These are phyloP conservation scores for Tolypeutes matacus DNA, from an alignment of 2,797 vertebrate genomes.

Conservation along the genomic window DNA sequence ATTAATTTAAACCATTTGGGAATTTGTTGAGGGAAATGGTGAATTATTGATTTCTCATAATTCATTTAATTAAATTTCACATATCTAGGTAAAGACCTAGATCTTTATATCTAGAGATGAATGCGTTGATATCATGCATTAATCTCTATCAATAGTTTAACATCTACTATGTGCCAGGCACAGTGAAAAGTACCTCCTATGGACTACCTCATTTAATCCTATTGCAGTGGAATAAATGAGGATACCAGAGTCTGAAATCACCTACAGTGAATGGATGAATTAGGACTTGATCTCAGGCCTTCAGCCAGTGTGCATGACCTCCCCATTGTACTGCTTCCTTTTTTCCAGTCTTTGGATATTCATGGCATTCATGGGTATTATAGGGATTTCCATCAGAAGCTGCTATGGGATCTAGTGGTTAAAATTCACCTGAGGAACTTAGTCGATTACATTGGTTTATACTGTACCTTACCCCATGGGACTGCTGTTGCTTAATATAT, in stretches of 20 bases:
- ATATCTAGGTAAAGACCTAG: neutral
- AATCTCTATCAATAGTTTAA: neutral
- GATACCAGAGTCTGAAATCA: neutral
- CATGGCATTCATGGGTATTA: neutral
- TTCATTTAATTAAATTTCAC: slow-evolving; percentile 39
- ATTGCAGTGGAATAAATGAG: neutral
- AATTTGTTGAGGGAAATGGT: neutral
- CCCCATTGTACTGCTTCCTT: neutral
- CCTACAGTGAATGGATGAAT: neutral
- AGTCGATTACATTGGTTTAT: neutral
- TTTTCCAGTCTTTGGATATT: neutral
- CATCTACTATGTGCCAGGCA: neutral
- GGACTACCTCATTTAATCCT: neutral
- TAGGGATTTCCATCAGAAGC: neutral
- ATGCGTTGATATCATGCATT: neutral
- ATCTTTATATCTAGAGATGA: neutral
- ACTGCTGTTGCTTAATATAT: neutral
- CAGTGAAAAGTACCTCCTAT: neutral
- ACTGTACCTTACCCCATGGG: neutral
- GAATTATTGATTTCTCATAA: neutral
- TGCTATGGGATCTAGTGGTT: neutral
- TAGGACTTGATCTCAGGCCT: neutral
- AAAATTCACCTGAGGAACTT: neutral
- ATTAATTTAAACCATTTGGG: neutral
- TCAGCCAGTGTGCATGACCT: neutral